Conservation (phyloP, 2,113 vertebrate species). For the Anoura caudifer region DNA sequence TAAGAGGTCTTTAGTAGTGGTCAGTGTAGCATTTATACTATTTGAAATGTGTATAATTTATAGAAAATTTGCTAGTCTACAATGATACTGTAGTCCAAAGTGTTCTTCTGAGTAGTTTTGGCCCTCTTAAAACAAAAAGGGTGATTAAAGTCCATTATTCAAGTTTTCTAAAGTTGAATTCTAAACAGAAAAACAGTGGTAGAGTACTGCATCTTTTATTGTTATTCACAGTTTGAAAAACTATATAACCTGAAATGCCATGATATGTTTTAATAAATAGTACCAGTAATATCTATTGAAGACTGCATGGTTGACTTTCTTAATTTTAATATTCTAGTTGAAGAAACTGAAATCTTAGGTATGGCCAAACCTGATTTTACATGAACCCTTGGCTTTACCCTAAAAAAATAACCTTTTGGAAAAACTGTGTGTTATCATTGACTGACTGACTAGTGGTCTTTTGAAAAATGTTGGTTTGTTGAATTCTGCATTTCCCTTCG, state of each 20-base stretch:
- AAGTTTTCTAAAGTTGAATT: slow-evolving; percentile 21
- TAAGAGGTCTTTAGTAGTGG: not conserved
- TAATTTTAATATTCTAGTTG: not conserved
- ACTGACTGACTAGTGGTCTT: slow-evolving; percentile 36
- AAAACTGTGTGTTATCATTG: slow-evolving; percentile 35
- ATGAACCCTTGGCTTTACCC: slow-evolving; percentile 43
- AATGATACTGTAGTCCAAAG: not conserved
- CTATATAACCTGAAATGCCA: not conserved
- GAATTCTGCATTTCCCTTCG: slow-evolving; percentile 68
- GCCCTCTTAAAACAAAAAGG: not conserved
- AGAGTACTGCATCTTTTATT: not conserved
- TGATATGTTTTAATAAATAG: slow-evolving; percentile 25
- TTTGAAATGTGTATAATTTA: slow-evolving; percentile 8
- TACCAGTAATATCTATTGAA: not conserved
- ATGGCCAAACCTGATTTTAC: slow-evolving; percentile 48
- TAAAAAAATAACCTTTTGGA: slow-evolving; percentile 48
- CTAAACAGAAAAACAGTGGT: not conserved
- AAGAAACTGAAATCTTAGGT: slow-evolving; percentile 49
- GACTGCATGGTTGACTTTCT: slow-evolving; percentile 27
- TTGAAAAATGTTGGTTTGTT: slow-evolving; percentile 65
- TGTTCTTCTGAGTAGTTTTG: slow-evolving; percentile 20
- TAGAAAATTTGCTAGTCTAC: not conserved
- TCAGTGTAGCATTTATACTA: not conserved
- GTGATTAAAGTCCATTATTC: not conserved
- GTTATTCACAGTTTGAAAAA: slow-evolving; percentile 8